These are phyloP conservation scores for Phocoena sinus DNA, from an alignment of 2,113 vertebrate genomes.

Conservation along the genomic window DNA sequence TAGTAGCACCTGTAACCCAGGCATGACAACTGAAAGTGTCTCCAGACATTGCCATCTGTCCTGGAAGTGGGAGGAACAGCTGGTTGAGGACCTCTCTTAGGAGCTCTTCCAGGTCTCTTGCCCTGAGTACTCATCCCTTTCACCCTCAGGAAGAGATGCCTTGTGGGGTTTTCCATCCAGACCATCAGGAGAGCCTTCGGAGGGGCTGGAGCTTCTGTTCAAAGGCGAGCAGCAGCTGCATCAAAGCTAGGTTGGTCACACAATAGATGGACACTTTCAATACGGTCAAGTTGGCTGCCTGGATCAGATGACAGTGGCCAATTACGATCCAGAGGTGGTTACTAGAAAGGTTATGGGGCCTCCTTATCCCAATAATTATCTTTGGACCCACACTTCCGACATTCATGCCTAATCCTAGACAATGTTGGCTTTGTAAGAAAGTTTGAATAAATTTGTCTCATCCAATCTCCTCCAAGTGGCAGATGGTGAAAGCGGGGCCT, in stretches of 20 bases:
- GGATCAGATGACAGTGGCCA: constrained; percentile 78
- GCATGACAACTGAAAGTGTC: not conserved
- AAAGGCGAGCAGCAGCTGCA: constrained; percentile 84
- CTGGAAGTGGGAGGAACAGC: accelerated
- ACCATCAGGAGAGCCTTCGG: constrained; percentile 82
- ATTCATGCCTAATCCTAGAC: not conserved
- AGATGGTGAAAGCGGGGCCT: too few species aligned
- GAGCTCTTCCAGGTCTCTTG: not conserved
- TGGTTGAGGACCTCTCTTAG: not conserved
- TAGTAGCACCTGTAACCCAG: too few species aligned
- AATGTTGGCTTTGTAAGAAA: not conserved
- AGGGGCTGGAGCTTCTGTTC: constrained; percentile 83
- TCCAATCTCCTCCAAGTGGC: not conserved
- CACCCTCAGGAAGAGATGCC: not conserved
- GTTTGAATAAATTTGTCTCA: not conserved
- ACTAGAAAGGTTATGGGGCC: constrained; percentile 79
- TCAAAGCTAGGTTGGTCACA: constrained; percentile 82
- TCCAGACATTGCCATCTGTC: not conserved
- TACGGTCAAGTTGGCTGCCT: constrained; percentile 71
- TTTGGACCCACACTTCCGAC: constrained; percentile 74
- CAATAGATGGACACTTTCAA: constrained; percentile 88
- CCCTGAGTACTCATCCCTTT: not conserved
- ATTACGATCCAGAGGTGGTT: constrained; percentile 82
- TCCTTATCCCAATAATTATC: constrained; percentile 76
- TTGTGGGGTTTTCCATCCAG: constrained; percentile 69